A percentile compares a stretch with the other conserved stretches of the same genome.
phyloP scores from a whole-genome alignment of 1,140 invertebrate species.

The Leucophenga varia region DNA sequence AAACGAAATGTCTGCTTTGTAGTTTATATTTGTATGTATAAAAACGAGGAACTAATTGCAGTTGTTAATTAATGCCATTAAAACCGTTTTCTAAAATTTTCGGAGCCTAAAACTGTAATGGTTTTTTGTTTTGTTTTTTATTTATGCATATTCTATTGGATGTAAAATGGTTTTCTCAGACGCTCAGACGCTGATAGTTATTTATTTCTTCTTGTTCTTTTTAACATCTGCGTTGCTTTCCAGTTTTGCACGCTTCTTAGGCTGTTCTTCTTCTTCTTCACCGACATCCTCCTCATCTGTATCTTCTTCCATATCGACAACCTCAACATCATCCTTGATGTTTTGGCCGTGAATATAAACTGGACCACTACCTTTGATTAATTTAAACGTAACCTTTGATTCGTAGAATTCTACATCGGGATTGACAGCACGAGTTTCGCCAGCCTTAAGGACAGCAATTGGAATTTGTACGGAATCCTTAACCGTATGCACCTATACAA shows the following conservation, averaged over 20 bases:
- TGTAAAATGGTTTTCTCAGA: too few species aligned
- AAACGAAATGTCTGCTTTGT: too few species aligned
- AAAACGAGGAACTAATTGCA: slow-evolving; percentile 12
- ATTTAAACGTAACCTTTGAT: slow-evolving; percentile 78
- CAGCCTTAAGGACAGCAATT: slow-evolving; percentile 75
- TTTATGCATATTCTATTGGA: not conserved
- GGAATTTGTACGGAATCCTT: slow-evolving; percentile 78
- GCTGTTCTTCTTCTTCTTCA: slow-evolving; percentile 67
- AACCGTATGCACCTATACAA: slow-evolving; percentile 74
- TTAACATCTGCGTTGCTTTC: slow-evolving; percentile 66
- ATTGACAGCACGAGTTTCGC: slow-evolving; percentile 73
- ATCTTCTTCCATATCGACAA: slow-evolving; percentile 77
- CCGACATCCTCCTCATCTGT: slow-evolving; percentile 75
- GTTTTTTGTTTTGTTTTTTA: not conserved
- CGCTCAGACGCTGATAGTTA: slow-evolving; percentile 2
- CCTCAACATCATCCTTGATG: slow-evolving; percentile 67
- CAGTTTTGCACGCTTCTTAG: slow-evolving; percentile 67
- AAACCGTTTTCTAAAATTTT: too few species aligned
- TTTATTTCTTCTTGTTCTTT: slow-evolving; percentile 58
- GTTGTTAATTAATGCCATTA: slow-evolving; percentile 24
- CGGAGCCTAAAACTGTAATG: slow-evolving; percentile 40
- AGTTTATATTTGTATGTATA: slow-evolving; percentile 5
- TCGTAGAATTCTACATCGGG: slow-evolving; percentile 82
- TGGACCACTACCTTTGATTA: slow-evolving; percentile 70
- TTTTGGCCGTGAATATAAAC: slow-evolving; percentile 83